Evolutionary conservation across 2,888 invertebrate genomes (phyloP), one percentile per base, ranked within the genome.

Genomic region (Pinctada fucata): DNA sequence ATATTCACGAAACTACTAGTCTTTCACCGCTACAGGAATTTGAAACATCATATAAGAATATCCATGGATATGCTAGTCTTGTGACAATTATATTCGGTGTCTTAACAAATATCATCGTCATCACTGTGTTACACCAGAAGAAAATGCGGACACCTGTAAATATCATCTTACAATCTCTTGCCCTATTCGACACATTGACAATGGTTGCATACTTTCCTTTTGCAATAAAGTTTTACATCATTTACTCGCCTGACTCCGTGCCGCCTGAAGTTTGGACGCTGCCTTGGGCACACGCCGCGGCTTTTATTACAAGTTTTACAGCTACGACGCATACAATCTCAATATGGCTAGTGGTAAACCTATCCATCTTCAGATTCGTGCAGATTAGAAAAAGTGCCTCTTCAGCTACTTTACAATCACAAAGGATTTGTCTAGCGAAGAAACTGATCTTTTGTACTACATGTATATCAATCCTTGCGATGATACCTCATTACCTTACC

Each of bases 401-500:
- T 6, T 13, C 8, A 58, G 8, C 58, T 13, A 58, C 13, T 10
- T 6, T 58, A 6, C 6, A 58, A 10, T 58, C 58, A 58, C 6
- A 58, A 13, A 10, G 6, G 58, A 58, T 58, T 58, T 13, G 6
- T 58, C 6, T 13, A 10, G 58, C 58, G 8, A 58, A 58, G 13
- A 58, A 58, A 58, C 13, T 58, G 13, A 58, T 58, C 13, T 58
- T 58, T 10, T 58, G 6, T 10, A 58, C 58, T 13, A 58, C 13
- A 10, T 6, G 6, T 6, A 58, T 58, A 58, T 58, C 58, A 58
- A 58, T 58, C 6, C 58, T 58, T 58, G 58, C 13, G 13, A 58
- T 58, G 58, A 13, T 58, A 13, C 58, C 58, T 10, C 58, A 58
- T 13, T 58, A 58, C 58, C 58, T 97, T 78, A 95, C 96, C 1